Percentiles rank a stretch among this genome's conserved stretches.
phyloP scores from a whole-genome alignment of 2,797 vertebrate species.

The Sardinella longiceps region DNA sequence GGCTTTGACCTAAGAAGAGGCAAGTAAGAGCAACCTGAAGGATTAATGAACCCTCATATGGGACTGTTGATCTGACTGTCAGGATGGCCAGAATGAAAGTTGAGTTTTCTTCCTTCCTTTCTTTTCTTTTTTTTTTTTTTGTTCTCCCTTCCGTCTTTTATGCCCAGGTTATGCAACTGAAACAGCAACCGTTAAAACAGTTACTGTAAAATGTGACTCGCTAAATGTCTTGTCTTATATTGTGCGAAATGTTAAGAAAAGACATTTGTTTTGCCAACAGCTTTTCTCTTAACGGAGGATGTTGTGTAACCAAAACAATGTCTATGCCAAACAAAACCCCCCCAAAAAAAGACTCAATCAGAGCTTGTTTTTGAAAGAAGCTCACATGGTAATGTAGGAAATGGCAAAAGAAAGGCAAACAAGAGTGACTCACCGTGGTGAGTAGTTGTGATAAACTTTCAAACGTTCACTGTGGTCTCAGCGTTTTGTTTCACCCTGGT shows the following conservation, averaged over 20 bases:
- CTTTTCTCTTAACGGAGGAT: neutral
- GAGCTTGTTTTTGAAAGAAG: neutral
- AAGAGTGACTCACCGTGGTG: neutral
- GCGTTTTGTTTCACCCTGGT: neutral
- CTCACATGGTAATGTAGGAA: neutral
- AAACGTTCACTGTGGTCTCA: neutral
- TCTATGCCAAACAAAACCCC: neutral
- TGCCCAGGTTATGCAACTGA: neutral
- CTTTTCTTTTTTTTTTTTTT: neutral
- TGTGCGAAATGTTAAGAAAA: neutral
- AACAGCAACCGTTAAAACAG: neutral
- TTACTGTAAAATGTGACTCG: neutral
- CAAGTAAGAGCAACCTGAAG: conserved; percentile 2
- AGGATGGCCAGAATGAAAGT: neutral
- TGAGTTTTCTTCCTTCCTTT: neutral
- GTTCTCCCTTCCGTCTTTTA: neutral
- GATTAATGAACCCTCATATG: neutral
- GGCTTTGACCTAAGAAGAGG: neutral
- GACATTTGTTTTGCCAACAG: neutral
- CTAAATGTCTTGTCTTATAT: neutral
- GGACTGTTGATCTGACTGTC: neutral
- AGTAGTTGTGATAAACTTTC: neutral
- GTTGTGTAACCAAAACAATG: neutral
- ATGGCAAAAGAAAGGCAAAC: neutral
- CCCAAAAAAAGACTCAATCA: neutral